Base-by-base conservation (phyloP, 2,797 vertebrate genomes). In the Aselliscus stoliczkanus region DNA sequence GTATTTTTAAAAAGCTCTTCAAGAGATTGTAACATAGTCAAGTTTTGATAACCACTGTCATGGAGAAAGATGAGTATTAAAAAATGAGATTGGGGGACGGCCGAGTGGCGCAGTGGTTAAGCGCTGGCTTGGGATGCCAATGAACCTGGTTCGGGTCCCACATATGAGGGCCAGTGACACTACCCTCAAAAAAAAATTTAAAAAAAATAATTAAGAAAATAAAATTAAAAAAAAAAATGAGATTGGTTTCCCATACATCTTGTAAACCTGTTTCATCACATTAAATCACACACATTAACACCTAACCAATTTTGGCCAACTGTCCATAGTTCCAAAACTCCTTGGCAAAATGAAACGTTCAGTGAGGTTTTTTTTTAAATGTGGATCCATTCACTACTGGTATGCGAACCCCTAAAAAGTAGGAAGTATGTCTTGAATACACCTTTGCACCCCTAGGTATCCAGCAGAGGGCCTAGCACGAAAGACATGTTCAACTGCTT, bases 1-100 rank as follows among this genome's bases (percentile, higher is more conserved):
- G 34, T n/a, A 82, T 54, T 65, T 84, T 90, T 80, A n/a, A 29
- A 60, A 96, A 90, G 42, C 5, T 86, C 81, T 91, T 95, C 5
- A 60, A 60, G 39, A 94, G 56, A 94, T 27, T 85, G 79, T 58
- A 94, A 50, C 34, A 1, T 52, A 54, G 34, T 42, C 60, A 72
- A 69, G 25, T 83, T 80, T 80, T 93, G 34, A 73, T 72, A 87
- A 72, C 47, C 73, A 7, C 21, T 85, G 8, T 90, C 44, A 72
- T 88, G 47, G 50, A 73, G 52, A 91, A 93, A 89, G 44, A 50
- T 75, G 4, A 92, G 44, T 64, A 34, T 75, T 52, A 85, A 60
- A 95, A 58, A 93, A 83, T 62, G 29, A 73, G 21, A 79, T 42
- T 76, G 21, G 20, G n/a, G n/a, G n/a, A n/a, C n/a, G n/a, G n/a